Conservation (phyloP, 2,797 vertebrate genomes). For the Trachurus trachurus region DNA sequence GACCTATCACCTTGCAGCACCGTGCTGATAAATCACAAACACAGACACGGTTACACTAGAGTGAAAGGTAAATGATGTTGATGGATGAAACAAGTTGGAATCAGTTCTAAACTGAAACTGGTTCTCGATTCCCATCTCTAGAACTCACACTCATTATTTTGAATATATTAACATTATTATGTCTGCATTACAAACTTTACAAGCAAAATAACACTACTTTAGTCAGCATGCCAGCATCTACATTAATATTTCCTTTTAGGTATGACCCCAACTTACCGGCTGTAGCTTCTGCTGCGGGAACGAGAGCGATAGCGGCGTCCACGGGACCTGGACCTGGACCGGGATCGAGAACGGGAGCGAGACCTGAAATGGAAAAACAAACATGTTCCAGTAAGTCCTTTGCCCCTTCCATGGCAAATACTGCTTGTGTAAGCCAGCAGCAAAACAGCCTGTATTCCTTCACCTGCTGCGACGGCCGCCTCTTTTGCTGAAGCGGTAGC, state of each 20-base stretch:
- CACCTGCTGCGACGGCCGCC: slow-evolving; percentile 84
- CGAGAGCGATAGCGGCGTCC: slow-evolving; percentile 84
- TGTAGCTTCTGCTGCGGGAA: slow-evolving; percentile 86
- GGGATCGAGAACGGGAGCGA: slow-evolving; percentile 77
- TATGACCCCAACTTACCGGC: slow-evolving; percentile 71
- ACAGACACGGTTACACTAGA: no score
- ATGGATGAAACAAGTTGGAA: no score
- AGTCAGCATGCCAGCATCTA: no score
- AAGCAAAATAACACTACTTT: neutral
- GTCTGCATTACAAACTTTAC: rapidly evolving
- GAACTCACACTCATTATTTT: no score
- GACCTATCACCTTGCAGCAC: no score
- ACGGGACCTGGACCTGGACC: slow-evolving; percentile 86
- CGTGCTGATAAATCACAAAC: no score
- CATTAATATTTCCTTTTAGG: neutral
- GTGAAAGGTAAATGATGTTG: no score
- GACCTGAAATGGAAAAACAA: slow-evolving; percentile 67
- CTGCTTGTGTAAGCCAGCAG: neutral
- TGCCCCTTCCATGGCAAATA: neutral
- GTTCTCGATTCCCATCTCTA: no score
- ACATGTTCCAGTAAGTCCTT: rapidly evolving
- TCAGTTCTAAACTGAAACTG: no score
- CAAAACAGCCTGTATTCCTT: rapidly evolving
- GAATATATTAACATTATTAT: no score
- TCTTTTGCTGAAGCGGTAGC: slow-evolving; percentile 89